Base-by-base conservation (phyloP, 2,797 vertebrate genomes). In the Acrossocheilus wenchowensis region DNA sequence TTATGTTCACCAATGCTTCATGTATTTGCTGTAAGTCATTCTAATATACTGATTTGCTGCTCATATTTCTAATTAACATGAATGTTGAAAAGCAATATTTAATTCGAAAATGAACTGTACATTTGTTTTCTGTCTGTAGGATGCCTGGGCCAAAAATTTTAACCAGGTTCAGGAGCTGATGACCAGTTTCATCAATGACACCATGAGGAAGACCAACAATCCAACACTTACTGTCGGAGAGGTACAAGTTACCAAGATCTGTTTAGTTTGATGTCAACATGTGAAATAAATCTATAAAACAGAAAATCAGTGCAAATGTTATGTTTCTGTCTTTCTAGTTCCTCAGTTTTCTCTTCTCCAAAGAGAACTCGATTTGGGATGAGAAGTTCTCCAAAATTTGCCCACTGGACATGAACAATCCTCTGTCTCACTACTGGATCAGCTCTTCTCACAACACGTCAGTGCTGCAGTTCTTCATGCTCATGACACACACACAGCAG, bases 381-480 rank as follows among this genome's bases (percentile, higher is more conserved):
- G 95, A 97, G 81, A 98, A 97, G 91, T 96, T 94, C 15, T 96
- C 97, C 0, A 92, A 94, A 66, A 94, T 98, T 88, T 94, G 92
- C 78, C 94, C 89, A 34, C 95, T 98, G 91, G 95, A 98, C 90
- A 98, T 99, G 98, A 99, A 99, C 94, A 98, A 99, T 89, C 98
- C 98, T 69, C 90, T 99, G 93, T 99, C 98, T 0, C 98, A 99
- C 88, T 99, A 99, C 93, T 99, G 98, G 98, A 97, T 99, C 94
- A 98, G 94, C 94, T 99, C 98, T 0, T 99, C 98, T 6, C 98
- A 99, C 92, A 99, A 99, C 95, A 99, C 98, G 98, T 99, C 92
- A 96, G 97, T 96, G 66, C 68, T 81, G 69, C 48, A 12, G 23
- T 52, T 0, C 12, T 45, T 60, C 68, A 64, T 23, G 73, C 3